Percentiles rank a stretch among this genome's conserved stretches.
phyloP scores from a whole-genome alignment of 2,113 vertebrate species.

The Passer domesticus region DNA sequence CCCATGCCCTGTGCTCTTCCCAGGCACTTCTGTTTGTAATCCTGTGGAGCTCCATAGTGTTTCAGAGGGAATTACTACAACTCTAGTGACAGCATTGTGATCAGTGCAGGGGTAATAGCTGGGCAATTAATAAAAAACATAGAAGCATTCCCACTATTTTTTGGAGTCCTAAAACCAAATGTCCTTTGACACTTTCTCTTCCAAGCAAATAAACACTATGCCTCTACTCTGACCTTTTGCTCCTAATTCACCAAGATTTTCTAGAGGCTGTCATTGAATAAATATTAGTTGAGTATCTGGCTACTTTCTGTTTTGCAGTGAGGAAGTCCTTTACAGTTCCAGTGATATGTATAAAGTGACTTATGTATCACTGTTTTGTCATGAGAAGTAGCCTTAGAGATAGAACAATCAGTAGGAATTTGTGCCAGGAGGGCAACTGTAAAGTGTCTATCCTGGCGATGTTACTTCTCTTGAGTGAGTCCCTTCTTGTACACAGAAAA shows the following conservation, averaged over 20 bases:
- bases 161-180: background rate
- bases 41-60: background rate
- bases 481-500: background rate
- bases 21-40: background rate
- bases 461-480: background rate
- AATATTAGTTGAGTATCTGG: background rate
- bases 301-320: background rate
- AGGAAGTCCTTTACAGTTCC: background rate
- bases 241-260: background rate
- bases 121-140: background rate
- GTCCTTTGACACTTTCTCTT: background rate
- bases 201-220: background rate
- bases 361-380: background rate
- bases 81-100: background rate
- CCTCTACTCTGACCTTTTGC: background rate
- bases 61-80: background rate
- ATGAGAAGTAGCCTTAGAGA: background rate
- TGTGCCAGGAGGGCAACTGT: background rate
- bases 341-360: background rate
- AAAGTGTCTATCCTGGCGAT: background rate
- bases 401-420: background rate
- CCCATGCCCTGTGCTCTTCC: background rate
- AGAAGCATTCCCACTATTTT: background rate
- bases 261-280: background rate
- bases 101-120: background rate